These are phyloP conservation scores for Cheirogaleus medius DNA, from an alignment of 2,113 vertebrate species.

Conservation along the genomic window DNA sequence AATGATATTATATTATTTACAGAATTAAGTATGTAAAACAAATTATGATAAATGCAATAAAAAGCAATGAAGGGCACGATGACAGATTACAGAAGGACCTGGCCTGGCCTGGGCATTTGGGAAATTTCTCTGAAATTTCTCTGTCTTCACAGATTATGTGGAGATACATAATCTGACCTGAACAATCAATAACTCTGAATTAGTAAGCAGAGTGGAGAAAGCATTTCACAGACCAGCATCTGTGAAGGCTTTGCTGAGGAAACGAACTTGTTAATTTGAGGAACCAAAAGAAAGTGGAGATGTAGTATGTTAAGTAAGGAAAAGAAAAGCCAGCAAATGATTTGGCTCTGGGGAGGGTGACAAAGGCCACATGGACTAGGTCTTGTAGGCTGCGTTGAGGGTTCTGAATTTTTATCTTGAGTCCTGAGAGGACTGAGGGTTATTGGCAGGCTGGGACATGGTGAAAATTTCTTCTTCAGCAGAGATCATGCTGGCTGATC, in stretches of 20 bases:
- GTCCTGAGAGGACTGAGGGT: not conserved
- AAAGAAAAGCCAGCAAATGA: not conserved
- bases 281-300: not conserved
- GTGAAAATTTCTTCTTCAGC: not conserved
- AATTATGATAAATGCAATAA: not conserved
- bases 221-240: not conserved
- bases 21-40: not conserved
- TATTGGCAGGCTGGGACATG: not conserved
- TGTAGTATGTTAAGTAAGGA: not conserved
- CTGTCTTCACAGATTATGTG: no score
- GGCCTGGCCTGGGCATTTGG: not conserved
- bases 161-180: not conserved
- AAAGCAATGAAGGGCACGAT: not conserved
- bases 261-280: not conserved
- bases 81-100: not conserved
- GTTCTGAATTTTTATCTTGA: not conserved
- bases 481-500: not conserved
- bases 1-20: not conserved
- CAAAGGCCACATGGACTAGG: accelerated
- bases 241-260: not conserved
- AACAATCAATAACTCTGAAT: not conserved
- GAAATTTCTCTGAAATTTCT: not conserved
- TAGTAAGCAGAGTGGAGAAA: not conserved
- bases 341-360: not conserved
- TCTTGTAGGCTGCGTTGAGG: accelerated